Conservation (phyloP, 2,113 vertebrate species). For the Triplophysa siluroides region DNA sequence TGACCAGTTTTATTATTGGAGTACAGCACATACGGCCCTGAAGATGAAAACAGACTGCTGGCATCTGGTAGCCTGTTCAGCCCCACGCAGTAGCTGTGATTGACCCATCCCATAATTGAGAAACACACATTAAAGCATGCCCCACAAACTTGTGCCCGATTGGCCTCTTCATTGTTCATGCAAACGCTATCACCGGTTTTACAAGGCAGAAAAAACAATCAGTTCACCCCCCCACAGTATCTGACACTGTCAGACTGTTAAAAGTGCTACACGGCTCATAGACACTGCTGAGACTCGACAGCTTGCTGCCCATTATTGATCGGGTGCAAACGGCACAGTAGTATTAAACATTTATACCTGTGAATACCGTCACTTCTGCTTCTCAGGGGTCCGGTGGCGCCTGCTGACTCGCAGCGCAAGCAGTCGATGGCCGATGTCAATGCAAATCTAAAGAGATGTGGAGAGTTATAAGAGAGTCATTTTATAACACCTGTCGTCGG, state of each 20-base stretch:
- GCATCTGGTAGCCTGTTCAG: slow-evolving; percentile 2
- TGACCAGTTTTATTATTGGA: slow-evolving; percentile 42
- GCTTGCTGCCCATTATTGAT: slow-evolving; percentile 49
- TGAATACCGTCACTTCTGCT: slow-evolving; percentile 30
- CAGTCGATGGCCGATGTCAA: neutral
- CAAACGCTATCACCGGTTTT: slow-evolving; percentile 41
- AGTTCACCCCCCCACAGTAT: neutral
- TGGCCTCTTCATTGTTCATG: slow-evolving; percentile 52
- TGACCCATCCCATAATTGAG: slow-evolving; percentile 49
- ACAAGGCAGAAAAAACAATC: slow-evolving; percentile 45
- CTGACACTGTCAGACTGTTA: slow-evolving; percentile 22
- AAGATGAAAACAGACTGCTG: slow-evolving; percentile 16
- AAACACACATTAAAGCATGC: slow-evolving; percentile 36
- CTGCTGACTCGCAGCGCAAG: slow-evolving; percentile 1
- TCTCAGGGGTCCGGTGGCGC: slow-evolving; percentile 21
- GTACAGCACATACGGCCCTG: neutral
- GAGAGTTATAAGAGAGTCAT: neutral
- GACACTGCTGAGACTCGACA: slow-evolving; percentile 1
- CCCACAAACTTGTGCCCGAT: slow-evolving; percentile 35
- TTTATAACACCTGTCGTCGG: slow-evolving; percentile 18
- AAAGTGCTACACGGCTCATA: slow-evolving; percentile 17
- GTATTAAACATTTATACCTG: slow-evolving; percentile 54
- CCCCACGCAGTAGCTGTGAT: neutral
- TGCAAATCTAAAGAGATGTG: slow-evolving; percentile 15
- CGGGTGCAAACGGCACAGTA: slow-evolving; percentile 36